phyloP scores from a whole-genome alignment of 2,888 invertebrate genomes.

The Oligia latruncula region DNA sequence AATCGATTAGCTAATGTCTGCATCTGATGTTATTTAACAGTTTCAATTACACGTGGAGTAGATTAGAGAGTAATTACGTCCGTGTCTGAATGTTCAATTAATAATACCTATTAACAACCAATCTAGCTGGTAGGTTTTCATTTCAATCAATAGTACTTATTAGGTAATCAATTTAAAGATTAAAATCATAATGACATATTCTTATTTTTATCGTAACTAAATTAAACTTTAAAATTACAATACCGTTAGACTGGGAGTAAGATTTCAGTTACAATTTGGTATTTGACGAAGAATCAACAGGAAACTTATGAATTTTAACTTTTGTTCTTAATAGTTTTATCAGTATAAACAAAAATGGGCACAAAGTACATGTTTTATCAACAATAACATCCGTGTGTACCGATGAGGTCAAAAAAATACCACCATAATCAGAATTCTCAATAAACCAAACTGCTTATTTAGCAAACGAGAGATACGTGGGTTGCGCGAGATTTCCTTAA shows the following conservation, averaged over 20 bases:
- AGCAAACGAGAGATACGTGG: background rate
- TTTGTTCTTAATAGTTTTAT: background rate
- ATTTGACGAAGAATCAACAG: background rate
- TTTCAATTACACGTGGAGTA: conserved; percentile 28
- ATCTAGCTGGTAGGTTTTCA: conserved; percentile 5
- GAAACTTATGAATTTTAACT: background rate
- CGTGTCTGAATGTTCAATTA: conserved; percentile 34
- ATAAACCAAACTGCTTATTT: background rate
- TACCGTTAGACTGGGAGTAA: background rate
- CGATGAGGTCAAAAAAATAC: background rate
- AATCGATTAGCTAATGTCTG: conserved; percentile 32
- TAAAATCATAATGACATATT: background rate
- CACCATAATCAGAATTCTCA: background rate
- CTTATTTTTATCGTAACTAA: background rate
- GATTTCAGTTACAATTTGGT: background rate
- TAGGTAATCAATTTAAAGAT: conserved; percentile 27
- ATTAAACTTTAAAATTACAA: background rate
- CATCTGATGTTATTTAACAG: conserved; percentile 25
- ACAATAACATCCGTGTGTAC: conserved; percentile 18
- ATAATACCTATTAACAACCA: conserved; percentile 32
- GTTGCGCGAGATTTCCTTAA: background rate
- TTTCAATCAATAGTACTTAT: conserved; percentile 2
- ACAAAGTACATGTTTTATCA: conserved; percentile 15
- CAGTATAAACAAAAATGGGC: background rate
- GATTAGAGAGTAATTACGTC: conserved; percentile 42